These are phyloP conservation scores for Zaprionus africanus DNA, from an alignment of 1,140 invertebrate genomes.

Conservation along the genomic window DNA sequence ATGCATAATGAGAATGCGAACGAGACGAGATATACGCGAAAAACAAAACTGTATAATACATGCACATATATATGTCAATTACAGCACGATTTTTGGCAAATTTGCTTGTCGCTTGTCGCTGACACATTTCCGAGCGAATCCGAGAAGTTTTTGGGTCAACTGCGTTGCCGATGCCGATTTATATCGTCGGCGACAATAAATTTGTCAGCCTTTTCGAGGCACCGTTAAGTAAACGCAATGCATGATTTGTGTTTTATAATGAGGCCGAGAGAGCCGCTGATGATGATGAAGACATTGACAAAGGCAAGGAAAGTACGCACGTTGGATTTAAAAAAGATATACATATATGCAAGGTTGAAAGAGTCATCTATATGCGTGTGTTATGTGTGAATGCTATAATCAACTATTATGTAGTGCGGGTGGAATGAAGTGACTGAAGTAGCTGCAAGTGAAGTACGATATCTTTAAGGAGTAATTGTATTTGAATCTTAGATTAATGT, in stretches of 20 bases:
- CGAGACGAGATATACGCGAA: constrained; percentile 36
- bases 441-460: not conserved
- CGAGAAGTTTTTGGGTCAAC: constrained; percentile 46
- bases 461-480: not conserved
- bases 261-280: constrained; percentile 53
- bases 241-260: constrained; percentile 81
- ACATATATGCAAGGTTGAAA: not conserved
- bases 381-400: not conserved
- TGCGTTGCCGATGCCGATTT: constrained; percentile 63
- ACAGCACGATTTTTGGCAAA: constrained; percentile 79
- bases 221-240: constrained; percentile 80
- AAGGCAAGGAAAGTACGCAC: constrained; percentile 11
- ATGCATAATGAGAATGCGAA: constrained; percentile 71
- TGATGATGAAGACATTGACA: constrained; percentile 41
- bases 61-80: constrained; percentile 78
- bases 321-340: constrained; percentile 60
- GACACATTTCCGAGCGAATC: constrained; percentile 63
- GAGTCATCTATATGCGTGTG: not conserved
- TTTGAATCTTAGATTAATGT: not conserved
- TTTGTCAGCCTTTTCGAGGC: constrained; percentile 69
- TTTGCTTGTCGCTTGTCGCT: constrained; percentile 46
- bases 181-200: constrained; percentile 77
- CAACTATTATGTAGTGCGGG: not conserved
- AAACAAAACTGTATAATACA: constrained; percentile 48
- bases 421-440: not conserved